phyloP scores from a whole-genome alignment of 2,888 invertebrate species.

The Lingula anatina region DNA sequence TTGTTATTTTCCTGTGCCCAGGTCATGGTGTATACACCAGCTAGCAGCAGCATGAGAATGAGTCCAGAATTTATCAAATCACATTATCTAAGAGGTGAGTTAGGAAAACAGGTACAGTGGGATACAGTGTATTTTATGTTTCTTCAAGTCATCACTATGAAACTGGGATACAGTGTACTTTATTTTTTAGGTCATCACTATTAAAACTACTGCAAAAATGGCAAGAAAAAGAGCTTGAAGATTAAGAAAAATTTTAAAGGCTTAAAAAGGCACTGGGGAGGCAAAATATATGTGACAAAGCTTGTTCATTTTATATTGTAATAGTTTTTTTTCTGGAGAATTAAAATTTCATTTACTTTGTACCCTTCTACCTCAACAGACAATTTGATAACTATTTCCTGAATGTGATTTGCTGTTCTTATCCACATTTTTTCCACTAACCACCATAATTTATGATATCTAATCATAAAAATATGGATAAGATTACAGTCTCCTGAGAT shows the following conservation, averaged over 20 bases:
- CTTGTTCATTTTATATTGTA: background rate
- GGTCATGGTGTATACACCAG: too few relatives aligned
- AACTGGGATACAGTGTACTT: background rate
- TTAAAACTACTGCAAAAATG: background rate
- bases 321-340: background rate
- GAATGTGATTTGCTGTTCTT: too few relatives aligned
- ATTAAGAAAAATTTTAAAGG: background rate
- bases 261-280: background rate
- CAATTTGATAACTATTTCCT: too few relatives aligned
- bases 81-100: slow-evolving; percentile 36
- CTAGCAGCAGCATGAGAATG: slow-evolving; percentile 25
- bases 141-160: background rate
- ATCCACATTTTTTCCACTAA: too few relatives aligned
- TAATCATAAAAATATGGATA: too few relatives aligned
- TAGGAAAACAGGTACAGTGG: background rate
- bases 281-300: background rate
- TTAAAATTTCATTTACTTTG: too few relatives aligned
- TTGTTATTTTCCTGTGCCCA: too few relatives aligned
- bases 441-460: too few relatives aligned
- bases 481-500: too few relatives aligned
- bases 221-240: background rate
- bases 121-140: too few relatives aligned
- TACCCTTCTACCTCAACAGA: too few relatives aligned
- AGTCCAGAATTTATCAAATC: slow-evolving; percentile 35
- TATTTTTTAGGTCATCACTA: background rate